Evolutionary conservation across 2,888 invertebrate species (phyloP).

Genomic region (Synergus itoensis): DNA sequence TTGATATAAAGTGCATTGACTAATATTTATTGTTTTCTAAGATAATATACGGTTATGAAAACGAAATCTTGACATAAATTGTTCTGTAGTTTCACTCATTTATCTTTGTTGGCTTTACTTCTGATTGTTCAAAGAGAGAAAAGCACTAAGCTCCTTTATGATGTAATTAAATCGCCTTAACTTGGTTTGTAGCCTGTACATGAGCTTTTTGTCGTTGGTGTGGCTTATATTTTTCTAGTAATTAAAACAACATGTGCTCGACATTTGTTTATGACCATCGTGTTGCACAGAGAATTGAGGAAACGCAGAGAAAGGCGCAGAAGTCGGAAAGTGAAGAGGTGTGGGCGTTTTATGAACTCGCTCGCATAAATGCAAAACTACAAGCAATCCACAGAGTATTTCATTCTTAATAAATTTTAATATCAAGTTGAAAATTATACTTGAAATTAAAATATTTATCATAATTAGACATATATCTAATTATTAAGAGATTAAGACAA

Average conservation of each 20-base stretch:
- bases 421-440: neutral
- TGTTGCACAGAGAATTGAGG: conserved; percentile 22
- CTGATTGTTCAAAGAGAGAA: conserved; percentile 1
- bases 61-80: conserved; percentile 35
- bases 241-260: conserved; percentile 33
- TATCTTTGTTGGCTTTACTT: conserved; percentile 5
- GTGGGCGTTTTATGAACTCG: conserved; percentile 36
- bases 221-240: conserved; percentile 21
- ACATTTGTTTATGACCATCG: conserved; percentile 28
- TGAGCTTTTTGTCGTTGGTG: conserved; percentile 8
- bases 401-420: neutral
- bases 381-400: conserved; percentile 1
- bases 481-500: too few relatives aligned
- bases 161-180: conserved; percentile 21
- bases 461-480: too few relatives aligned
- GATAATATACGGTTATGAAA: conserved; percentile 32
- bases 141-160: conserved; percentile 13
- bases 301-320: conserved; percentile 36
- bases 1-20: conserved; percentile 21
- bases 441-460: too few relatives aligned
- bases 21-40: conserved; percentile 32
- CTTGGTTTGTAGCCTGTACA: neutral
- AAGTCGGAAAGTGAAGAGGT: conserved; percentile 35
- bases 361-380: conserved; percentile 4
- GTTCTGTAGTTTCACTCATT: conserved; percentile 18